Evolutionary conservation across 1,140 invertebrate genomes (phyloP).

Genomic region (Brachionus angularis): DNA sequence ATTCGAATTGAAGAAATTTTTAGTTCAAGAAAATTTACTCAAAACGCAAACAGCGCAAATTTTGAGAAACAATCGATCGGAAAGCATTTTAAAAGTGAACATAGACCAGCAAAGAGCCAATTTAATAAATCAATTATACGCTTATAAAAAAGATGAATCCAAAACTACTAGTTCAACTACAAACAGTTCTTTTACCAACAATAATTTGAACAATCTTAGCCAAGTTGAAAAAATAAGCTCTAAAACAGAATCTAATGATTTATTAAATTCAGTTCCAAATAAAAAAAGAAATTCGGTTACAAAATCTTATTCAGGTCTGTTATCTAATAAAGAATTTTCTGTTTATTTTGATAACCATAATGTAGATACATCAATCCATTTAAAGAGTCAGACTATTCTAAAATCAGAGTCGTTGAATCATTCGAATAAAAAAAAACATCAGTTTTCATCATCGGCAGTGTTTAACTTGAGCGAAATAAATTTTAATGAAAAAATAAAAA

Average conservation of each 20-base stretch:
- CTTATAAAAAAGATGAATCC: slow-evolving; percentile 21
- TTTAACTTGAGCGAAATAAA: slow-evolving; percentile 36
- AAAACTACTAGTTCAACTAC: neutral
- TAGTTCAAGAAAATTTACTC: slow-evolving; percentile 17
- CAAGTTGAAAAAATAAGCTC: neutral
- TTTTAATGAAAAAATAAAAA: slow-evolving; percentile 11
- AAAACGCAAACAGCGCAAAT: slow-evolving; percentile 37
- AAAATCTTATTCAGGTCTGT: slow-evolving; percentile 20
- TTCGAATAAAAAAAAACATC: neutral
- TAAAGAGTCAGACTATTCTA: too few species aligned
- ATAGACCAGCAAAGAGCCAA: neutral
- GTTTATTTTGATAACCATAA: too few species aligned
- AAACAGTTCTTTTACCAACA: neutral
- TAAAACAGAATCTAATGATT: slow-evolving; percentile 21
- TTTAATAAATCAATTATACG: slow-evolving; percentile 2
- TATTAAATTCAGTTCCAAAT: slow-evolving; percentile 12
- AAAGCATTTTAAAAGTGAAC: slow-evolving; percentile 25
- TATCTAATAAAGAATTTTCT: slow-evolving; percentile 23
- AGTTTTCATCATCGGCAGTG: neutral
- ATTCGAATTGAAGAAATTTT: slow-evolving; percentile 26
- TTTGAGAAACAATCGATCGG: slow-evolving; percentile 27
- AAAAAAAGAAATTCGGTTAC: slow-evolving; percentile 20
- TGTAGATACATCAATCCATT: too few species aligned
- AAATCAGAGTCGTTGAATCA: slow-evolving; percentile 12
- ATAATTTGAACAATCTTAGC: slow-evolving; percentile 2